A percentile compares a stretch with the other conserved stretches of the same genome.
phyloP scores from a whole-genome alignment of 2,797 vertebrate species.

The Mormyrus hasselquistii region DNA sequence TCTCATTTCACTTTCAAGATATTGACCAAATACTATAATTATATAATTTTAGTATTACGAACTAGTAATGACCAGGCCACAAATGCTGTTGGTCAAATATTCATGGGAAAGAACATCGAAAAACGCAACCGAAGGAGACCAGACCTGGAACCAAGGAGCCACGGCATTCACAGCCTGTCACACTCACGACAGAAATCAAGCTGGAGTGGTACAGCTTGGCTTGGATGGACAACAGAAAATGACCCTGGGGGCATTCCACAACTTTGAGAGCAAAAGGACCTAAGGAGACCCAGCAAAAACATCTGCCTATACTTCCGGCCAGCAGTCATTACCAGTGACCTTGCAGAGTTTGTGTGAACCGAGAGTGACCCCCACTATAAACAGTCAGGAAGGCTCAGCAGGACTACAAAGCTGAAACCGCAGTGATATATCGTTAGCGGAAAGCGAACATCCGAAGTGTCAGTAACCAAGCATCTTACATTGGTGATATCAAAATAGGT shows the following conservation, averaged over 20 bases:
- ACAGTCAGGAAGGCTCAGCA: background rate
- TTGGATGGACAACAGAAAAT: background rate
- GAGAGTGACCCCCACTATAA: background rate
- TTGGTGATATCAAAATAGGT: constrained; percentile 69
- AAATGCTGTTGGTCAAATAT: background rate
- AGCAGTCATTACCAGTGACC: background rate
- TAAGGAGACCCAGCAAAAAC: background rate
- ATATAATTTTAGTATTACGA: background rate
- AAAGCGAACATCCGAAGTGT: background rate
- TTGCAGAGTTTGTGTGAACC: background rate
- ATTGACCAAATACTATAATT: background rate
- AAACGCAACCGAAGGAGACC: background rate
- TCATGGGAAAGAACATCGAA: background rate
- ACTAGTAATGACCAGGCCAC: background rate
- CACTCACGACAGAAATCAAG: background rate
- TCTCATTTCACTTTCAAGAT: background rate
- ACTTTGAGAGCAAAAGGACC: background rate
- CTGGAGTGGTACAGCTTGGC: background rate
- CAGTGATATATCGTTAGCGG: background rate
- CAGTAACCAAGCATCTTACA: background rate
- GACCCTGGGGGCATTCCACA: background rate
- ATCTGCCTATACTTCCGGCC: background rate
- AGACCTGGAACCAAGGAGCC: background rate
- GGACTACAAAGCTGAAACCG: background rate
- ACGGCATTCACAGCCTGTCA: background rate